Base-by-base conservation (phyloP, 53 echinoderm and acorn worm genomes). In the Holothuria scabra region DNA sequence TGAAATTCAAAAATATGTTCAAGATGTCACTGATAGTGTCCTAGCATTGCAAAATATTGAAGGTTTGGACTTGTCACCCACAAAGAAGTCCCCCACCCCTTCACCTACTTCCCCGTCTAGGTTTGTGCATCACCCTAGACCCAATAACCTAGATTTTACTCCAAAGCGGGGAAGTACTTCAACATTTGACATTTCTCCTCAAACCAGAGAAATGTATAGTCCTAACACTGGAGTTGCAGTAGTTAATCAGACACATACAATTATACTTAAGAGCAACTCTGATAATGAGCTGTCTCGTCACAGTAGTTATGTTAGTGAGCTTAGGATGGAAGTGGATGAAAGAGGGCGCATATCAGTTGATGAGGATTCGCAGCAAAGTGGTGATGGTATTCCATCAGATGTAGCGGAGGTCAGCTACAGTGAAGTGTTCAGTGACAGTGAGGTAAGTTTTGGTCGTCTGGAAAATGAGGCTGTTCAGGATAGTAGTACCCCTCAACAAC, bases 341-440 rank as follows among this genome's bases (percentile, higher is more conserved):
- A 34, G 28, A 22, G 82, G 82, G 22, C 62, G 65, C 24, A 81
- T 81, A 19, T 81, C 82, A 41, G 20, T 81, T 21, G 82, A 81
- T 41, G 82, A 81, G 21, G 82, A 81, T 41, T 81, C 82, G 19
- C 60, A 85, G 70, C 89, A 84, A 60, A 85, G 89, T 68, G 89
- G 67, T 12, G 89, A 85, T 80, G 83, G 75, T 71, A 68, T 84
- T 57, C 60, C 69, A 23, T 66, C 69, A 20, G 84, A 67, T 68
- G 84, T 84, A 24, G 84, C 67, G 13, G 69, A 68, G 67, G 69
- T 66, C 67, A 84, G 84, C 30, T 84, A 67, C 44, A 68, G 84
- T 78, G 89, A 89, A 70, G 85, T 89, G 63, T 84, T 89, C 85
- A 89, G 89, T 89, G 85, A 85, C 60, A 89, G 89, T 84, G 89